These are phyloP conservation scores for Tachycineta bicolor DNA, from an alignment of 2,113 vertebrate species.

Conservation along the genomic window DNA sequence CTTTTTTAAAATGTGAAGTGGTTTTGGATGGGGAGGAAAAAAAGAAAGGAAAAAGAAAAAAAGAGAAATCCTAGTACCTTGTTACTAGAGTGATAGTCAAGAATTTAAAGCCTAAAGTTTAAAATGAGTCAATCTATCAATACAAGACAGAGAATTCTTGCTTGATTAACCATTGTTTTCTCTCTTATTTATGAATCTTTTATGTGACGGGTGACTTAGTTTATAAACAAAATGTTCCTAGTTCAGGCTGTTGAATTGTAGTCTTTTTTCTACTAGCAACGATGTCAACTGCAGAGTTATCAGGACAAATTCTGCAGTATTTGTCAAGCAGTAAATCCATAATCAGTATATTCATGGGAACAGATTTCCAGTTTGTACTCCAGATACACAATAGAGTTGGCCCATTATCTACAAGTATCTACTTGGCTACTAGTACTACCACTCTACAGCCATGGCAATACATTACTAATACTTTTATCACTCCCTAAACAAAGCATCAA, in stretches of 20 bases:
- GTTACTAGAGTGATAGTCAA: not conserved
- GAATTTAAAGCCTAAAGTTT: not conserved
- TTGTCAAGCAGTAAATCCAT: not conserved
- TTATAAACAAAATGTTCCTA: not conserved
- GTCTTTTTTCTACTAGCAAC: not conserved
- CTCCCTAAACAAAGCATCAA: constrained; percentile 78
- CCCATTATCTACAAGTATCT: not conserved
- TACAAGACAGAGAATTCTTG: not conserved
- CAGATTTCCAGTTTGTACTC: not conserved
- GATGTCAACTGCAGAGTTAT: not conserved
- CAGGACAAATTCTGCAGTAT: not conserved
- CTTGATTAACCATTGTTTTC: not conserved
- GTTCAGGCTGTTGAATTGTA: not conserved
- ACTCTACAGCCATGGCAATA: not conserved
- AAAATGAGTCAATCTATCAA: not conserved
- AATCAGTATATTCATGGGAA: not conserved
- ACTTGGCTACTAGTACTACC: not conserved
- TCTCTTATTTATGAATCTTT: not conserved
- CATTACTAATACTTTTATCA: constrained; percentile 69
- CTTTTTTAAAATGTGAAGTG: not conserved
- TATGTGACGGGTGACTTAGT: accelerated
- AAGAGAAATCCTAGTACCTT: not conserved
- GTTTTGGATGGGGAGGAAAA: accelerated
- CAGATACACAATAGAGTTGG: not conserved
- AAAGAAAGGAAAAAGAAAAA: accelerated